Conservation (phyloP, 2,888 invertebrate species). For the Hyalella azteca region DNA sequence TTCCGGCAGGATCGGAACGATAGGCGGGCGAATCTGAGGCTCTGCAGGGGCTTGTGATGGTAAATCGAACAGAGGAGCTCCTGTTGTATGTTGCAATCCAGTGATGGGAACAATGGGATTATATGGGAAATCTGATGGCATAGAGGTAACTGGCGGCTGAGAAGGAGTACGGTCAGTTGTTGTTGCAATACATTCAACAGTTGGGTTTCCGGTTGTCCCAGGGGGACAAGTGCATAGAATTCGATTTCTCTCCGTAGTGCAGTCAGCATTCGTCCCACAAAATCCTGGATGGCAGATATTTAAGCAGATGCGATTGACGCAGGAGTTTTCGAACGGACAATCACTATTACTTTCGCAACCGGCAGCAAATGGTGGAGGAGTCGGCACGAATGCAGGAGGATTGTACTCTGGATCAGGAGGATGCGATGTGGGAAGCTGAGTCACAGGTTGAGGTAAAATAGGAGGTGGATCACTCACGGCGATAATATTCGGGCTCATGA, state of each 20-base stretch:
- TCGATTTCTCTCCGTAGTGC: constrained; percentile 60
- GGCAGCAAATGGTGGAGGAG: constrained; percentile 72
- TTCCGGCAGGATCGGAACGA: constrained; percentile 39
- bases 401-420: constrained; percentile 82
- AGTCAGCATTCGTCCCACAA: constrained; percentile 66
- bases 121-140: not conserved
- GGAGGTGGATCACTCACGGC: constrained; percentile 82
- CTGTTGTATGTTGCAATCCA: not conserved
- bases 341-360: constrained; percentile 84
- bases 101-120: not conserved
- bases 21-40: not conserved
- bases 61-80: not conserved
- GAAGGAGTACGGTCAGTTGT: constrained; percentile 63
- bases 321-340: constrained; percentile 81
- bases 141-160: constrained; percentile 40
- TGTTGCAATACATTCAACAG: constrained; percentile 71
- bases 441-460: constrained; percentile 85
- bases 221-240: constrained; percentile 62
- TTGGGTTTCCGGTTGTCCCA: constrained; percentile 78
- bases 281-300: constrained; percentile 82
- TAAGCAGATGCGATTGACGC: constrained; percentile 78
- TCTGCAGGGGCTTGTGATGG: constrained; percentile 23
- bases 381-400: constrained; percentile 85
- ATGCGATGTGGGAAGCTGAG: constrained; percentile 72
- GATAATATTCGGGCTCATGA: constrained; percentile 66